phyloP scores from a whole-genome alignment of 2,797 vertebrate genomes.

The Poecilia velifera region DNA sequence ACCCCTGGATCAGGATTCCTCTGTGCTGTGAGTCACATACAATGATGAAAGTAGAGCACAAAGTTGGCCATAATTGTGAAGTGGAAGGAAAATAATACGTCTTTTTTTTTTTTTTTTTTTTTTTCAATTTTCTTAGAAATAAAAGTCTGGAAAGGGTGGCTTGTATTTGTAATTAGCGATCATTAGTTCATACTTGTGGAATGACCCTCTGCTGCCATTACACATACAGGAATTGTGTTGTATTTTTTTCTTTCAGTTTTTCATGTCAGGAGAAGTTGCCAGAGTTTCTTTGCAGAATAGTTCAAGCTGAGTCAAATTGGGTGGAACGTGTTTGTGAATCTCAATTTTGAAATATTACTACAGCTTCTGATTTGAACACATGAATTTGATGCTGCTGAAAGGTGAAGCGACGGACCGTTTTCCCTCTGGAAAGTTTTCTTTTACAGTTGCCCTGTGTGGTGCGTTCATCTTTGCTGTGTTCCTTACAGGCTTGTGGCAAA shows the following conservation, averaged over 20 bases:
- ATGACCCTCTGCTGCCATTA: not conserved
- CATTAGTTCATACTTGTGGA: not conserved
- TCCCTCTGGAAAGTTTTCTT: not conserved
- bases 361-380: not conserved
- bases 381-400: not conserved
- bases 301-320: not conserved
- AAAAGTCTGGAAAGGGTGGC: not conserved
- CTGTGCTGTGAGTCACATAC: slow-evolving; percentile 81
- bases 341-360: not conserved
- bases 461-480: not conserved
- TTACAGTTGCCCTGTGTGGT: not conserved
- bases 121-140: not conserved
- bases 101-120: too few species aligned
- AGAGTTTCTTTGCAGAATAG: not conserved
- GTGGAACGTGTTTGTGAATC: not conserved
- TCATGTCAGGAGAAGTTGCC: not conserved
- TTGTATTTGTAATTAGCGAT: not conserved
- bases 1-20: slow-evolving; percentile 86
- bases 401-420: not conserved
- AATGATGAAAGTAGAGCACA: not conserved
- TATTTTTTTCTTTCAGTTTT: not conserved
- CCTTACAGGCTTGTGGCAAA: not conserved
- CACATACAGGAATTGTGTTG: not conserved
- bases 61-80: not conserved
- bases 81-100: not conserved